Evolutionary conservation across 2,888 invertebrate genomes (phyloP), one percentile per base, ranked within the genome.

Genomic region (Choreutis nemorana): DNA sequence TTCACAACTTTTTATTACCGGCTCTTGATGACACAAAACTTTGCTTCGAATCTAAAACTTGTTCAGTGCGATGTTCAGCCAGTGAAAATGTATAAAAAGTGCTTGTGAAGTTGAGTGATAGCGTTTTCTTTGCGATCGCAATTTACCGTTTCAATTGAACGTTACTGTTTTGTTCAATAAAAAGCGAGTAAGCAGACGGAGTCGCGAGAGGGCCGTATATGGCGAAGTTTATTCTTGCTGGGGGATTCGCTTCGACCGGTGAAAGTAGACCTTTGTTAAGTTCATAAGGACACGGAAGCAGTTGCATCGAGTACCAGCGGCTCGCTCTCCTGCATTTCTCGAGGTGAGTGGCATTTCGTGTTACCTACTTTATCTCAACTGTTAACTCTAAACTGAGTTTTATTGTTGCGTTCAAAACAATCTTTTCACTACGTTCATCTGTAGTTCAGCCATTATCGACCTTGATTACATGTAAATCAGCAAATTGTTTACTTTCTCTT

Each of bases 261-360:
- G 77, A 78, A 77, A 77, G 77, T 77, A 71, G 62, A 75, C 71
- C 75, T 73, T 73, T 68, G 68, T 67, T 67, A 60, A 65, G 72
- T 75, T 73, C 71, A 64, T 67, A 77, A 77, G 77, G 77, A 75
- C 73, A 70, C 65, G 49, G 60, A 53, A n/a, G 55, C 44, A 56
- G 52, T 58, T 55, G 65, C 68, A 62, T 61, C 66, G 59, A 54
- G 55, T 63, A 61, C 64, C 64, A 63, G 59, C 67, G 50, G 57
- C 51, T 59, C 57, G 67, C 66, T 71, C 64, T 66, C 62, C 51
- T 67, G 57, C 66, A 63, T 51, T 64, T 66, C 52, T 58, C 59
- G 56, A 61, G 75, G 77, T 77, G 64, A 75, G 77, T 63, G 67
- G 61, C 55, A 52, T 62, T 55, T 50, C 37, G 46, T 50, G 58